Evolutionary conservation across 2,113 vertebrate genomes (phyloP).

Genomic region (Bagarius yarrelli): DNA sequence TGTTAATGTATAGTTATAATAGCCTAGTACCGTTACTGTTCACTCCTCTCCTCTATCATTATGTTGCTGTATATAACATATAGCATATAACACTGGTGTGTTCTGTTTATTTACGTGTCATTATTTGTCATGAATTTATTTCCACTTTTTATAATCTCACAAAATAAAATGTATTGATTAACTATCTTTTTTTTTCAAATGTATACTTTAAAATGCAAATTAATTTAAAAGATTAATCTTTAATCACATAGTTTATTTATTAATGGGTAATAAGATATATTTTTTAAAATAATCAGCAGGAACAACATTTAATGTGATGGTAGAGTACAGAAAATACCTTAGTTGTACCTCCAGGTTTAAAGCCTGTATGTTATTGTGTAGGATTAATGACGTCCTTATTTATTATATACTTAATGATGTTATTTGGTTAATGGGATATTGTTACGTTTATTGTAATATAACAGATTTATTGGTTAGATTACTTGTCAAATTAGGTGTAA

Average conservation of each 20-base stretch:
- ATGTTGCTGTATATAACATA: not conserved
- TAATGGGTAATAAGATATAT: not conserved
- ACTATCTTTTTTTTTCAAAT: too few species aligned
- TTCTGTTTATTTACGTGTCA: slow-evolving; percentile 1
- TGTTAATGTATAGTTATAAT: not conserved
- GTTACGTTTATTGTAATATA: not conserved
- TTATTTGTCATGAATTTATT: not conserved
- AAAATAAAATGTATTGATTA: not conserved
- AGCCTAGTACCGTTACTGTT: too few species aligned
- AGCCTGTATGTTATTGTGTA: not conserved
- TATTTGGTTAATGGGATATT: not conserved
- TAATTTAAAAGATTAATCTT: not conserved
- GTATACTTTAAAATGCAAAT: too few species aligned
- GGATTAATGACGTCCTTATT: not conserved
- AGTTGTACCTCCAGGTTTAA: not conserved
- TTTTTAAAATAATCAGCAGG: not conserved
- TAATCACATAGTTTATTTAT: not conserved
- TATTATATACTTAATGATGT: not conserved
- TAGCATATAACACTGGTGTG: not conserved
- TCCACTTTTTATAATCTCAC: not conserved
- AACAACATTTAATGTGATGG: not conserved
- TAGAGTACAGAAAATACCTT: not conserved
- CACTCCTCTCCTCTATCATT: not conserved
- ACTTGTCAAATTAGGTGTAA: not conserved
- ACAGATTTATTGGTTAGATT: not conserved